Base-by-base conservation (phyloP, 2,888 invertebrate species). In the Himalopsyche tibetana region DNA sequence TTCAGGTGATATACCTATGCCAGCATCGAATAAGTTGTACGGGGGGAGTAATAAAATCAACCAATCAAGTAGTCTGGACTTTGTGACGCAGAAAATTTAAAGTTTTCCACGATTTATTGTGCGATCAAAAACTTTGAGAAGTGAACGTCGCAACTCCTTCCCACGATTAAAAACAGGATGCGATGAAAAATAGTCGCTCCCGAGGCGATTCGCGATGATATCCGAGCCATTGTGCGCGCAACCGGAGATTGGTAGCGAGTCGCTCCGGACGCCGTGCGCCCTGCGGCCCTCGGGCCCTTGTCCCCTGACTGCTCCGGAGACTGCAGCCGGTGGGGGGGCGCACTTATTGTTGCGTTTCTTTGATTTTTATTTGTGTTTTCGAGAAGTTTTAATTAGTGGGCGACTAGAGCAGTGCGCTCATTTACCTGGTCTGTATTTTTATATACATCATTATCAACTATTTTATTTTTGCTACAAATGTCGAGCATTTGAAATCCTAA, bases 181-280 rank as follows among this genome's bases (percentile, higher is more conserved):
- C 63, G 19, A 63, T 63, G 63, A 63, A 63, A 63, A 63, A 63
- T 63, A 28, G 63, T 63, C 19, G 63, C 19, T 63, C 63, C 63
- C 19, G 63, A 19, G 63, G 63, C 63, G 63, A n/a, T 19, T 63
- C 63, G 63, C 63, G 19, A 63, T 63, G 63, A 63, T 63, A 63
- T 63, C 63, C 63, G n/a, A 19, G 19, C 63, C 63, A 63, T 63
- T 63, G 63, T 63, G 63, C 63, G 19, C n/a, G 63, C 63, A 63
- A 28, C 63, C 63, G 63, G 63, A 63, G 63, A 63, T 63, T 63
- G 63, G 63, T 63, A 63, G 63, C 63, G 63, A 19, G 63, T 63
- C 63, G 63, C 63, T 19, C 63, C 63, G 63, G 63, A 63, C 63
- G 28, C 63, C 63, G 17, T n/a, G 63, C 28, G 63, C 63, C 63